Conservation (phyloP, 53 echinoderm and acorn worm genomes). For the Crossaster papposus region DNA sequence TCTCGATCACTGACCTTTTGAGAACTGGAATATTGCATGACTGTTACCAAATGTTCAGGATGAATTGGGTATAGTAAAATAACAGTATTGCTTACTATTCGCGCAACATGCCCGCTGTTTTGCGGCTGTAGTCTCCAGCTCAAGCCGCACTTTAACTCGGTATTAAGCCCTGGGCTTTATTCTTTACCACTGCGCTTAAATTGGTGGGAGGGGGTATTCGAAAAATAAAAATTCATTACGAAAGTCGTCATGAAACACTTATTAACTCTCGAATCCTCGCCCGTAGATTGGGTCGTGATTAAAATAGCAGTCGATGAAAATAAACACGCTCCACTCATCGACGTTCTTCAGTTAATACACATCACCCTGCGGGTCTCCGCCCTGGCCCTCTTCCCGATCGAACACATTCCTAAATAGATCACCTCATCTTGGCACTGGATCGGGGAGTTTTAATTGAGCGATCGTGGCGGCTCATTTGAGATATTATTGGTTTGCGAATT, state of each 20-base stretch:
- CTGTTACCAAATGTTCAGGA: no score
- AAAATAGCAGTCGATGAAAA: constrained; percentile 2
- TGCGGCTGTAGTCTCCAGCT: no score
- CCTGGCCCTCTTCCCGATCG: background rate
- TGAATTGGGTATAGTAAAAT: no score
- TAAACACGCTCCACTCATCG: background rate
- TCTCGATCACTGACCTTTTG: no score
- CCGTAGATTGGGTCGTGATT: background rate
- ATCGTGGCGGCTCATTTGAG: background rate
- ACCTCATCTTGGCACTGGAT: background rate
- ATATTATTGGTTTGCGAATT: background rate
- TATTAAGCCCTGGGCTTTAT: no score
- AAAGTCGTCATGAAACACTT: background rate
- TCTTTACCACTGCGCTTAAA: no score
- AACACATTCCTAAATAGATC: background rate
- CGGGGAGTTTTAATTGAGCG: background rate
- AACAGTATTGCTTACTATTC: no score
- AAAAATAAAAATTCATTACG: background rate
- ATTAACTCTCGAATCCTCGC: background rate
- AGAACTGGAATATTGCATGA: no score
- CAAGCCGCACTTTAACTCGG: no score
- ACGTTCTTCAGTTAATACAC: constrained; percentile 2
- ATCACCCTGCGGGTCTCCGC: background rate
- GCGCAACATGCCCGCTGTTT: no score
- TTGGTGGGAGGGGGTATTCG: no score